Conservation (phyloP, 2,888 invertebrate species). For the Hirudinaria manillensis region DNA sequence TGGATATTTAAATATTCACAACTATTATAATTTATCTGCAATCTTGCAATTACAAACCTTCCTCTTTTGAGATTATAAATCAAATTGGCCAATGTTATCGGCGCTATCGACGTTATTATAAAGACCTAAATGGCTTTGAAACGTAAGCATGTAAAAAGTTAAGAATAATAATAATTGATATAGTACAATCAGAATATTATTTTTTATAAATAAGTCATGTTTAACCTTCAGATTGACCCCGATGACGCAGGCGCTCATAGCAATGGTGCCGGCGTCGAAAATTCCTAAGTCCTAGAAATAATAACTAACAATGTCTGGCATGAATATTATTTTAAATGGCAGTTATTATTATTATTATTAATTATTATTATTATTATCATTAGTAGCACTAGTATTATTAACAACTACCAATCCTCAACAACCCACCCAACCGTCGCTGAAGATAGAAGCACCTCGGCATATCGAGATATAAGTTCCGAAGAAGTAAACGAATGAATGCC, state of each 20-base stretch:
- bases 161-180: too few species aligned
- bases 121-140: too few species aligned
- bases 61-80: too few species aligned
- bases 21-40: too few species aligned
- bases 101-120: too few species aligned
- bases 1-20: constrained; percentile 35
- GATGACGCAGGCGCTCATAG: constrained; percentile 35
- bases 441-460: constrained; percentile 41
- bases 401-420: background rate
- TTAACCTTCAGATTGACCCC: constrained; percentile 36
- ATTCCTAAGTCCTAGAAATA: constrained; percentile 45
- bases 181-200: too few species aligned
- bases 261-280: constrained; percentile 41
- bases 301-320: background rate
- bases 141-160: too few species aligned
- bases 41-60: too few species aligned
- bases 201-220: too few species aligned
- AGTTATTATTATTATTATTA: background rate
- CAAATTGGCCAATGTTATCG: too few species aligned
- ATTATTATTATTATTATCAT: background rate
- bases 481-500: constrained; percentile 52
- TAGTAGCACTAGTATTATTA: constrained; percentile 21
- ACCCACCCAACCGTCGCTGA: constrained; percentile 44
- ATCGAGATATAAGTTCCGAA: constrained; percentile 48
- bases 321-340: background rate